phyloP scores from a whole-genome alignment of 2,888 invertebrate genomes.

The Pollenia griseotomentosa region DNA sequence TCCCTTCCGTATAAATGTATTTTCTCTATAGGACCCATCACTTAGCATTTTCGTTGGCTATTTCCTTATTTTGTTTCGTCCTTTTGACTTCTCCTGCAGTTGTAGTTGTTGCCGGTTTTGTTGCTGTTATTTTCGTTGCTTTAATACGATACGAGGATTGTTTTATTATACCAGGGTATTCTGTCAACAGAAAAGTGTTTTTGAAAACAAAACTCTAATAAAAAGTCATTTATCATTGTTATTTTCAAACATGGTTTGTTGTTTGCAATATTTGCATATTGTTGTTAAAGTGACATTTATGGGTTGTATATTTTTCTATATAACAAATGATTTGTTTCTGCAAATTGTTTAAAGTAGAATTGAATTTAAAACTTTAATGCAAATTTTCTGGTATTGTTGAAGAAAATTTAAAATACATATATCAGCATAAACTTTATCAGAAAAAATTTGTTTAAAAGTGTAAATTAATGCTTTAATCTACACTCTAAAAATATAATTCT shows the following conservation, averaged over 20 bases:
- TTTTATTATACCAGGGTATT: constrained; percentile 33
- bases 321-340: constrained; percentile 26
- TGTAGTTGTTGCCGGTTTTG: neutral
- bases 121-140: neutral
- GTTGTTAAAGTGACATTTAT: constrained; percentile 67
- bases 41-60: constrained; percentile 19
- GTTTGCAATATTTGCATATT: constrained; percentile 64
- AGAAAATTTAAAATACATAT: too few species aligned
- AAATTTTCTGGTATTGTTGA: neutral
- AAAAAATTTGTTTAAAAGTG: too few species aligned
- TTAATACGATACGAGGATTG: constrained; percentile 4
- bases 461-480: too few species aligned
- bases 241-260: constrained; percentile 49
- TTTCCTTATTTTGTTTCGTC: constrained; percentile 23
- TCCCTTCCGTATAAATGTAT: neutral
- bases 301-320: constrained; percentile 44
- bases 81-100: neutral
- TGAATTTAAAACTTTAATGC: constrained; percentile 12
- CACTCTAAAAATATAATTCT: too few species aligned
- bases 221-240: constrained; percentile 67
- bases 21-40: constrained; percentile 13
- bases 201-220: constrained; percentile 41
- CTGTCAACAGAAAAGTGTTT: constrained; percentile 37
- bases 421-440: too few species aligned
- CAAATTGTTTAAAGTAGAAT: neutral